Percentiles rank a stretch among this genome's conserved stretches.
These are phyloP conservation scores for Laticauda laticaudata DNA, from an alignment of 2,113 vertebrate genomes.

Conservation along the genomic window DNA sequence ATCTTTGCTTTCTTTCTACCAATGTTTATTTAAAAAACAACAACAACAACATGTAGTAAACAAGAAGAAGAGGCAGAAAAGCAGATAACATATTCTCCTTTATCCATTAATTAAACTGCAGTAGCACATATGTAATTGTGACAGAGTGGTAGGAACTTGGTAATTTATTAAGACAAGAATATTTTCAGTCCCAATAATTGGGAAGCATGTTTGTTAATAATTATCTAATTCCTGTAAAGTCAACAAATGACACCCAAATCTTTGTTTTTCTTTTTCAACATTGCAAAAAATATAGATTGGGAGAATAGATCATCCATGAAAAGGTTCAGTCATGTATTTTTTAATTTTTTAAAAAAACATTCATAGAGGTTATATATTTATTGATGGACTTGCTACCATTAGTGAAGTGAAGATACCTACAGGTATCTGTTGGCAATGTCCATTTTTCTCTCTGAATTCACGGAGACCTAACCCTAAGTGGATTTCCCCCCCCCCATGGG, in stretches of 20 bases:
- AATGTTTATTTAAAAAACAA: background rate
- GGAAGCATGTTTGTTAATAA: constrained; percentile 10
- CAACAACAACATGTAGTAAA: background rate
- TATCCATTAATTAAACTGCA: constrained; percentile 15
- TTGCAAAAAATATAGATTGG: background rate
- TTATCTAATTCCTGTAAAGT: constrained; percentile 23
- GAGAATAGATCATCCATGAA: background rate
- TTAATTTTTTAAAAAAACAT: background rate
- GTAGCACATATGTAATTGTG: background rate
- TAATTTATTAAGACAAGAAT: constrained; percentile 16
- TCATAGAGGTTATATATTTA: background rate
- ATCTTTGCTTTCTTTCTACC: background rate
- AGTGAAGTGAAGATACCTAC: background rate
- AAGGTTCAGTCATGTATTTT: background rate
- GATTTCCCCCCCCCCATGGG: too few species aligned
- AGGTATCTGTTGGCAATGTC: background rate
- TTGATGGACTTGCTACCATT: background rate
- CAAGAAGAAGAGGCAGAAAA: background rate
- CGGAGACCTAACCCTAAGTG: too few species aligned
- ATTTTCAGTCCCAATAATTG: constrained; percentile 11
- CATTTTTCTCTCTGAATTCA: background rate
- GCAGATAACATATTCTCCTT: background rate
- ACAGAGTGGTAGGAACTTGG: constrained; percentile 6
- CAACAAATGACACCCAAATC: background rate
- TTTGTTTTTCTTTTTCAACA: background rate